These are phyloP conservation scores for Temnothorax unifasciatus DNA, from an alignment of 2,888 invertebrate species.

Conservation along the genomic window DNA sequence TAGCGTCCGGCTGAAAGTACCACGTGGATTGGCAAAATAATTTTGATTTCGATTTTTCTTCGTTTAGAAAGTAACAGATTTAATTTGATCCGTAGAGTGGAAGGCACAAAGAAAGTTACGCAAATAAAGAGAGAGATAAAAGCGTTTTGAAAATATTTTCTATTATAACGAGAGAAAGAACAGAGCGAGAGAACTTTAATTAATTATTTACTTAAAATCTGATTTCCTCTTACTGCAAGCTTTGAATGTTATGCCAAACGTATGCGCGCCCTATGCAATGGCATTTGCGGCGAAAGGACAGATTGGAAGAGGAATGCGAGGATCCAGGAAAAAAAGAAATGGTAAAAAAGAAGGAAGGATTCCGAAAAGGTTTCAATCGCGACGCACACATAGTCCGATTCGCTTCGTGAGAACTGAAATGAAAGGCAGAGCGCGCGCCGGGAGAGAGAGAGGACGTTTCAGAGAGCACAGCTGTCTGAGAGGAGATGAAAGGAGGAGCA, in stretches of 20 bases:
- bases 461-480: not conserved
- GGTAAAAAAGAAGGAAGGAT: not conserved
- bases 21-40: not conserved
- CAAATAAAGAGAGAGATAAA: not conserved
- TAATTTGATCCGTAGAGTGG: not conserved
- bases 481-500: not conserved
- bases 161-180: not conserved
- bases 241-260: not conserved
- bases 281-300: not conserved
- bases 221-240: not conserved
- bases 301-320: not conserved
- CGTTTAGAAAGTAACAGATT: not conserved
- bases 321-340: not conserved
- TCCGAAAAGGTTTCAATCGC: not conserved
- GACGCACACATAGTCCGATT: not conserved
- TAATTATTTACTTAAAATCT: not conserved
- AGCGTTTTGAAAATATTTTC: not conserved
- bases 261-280: not conserved
- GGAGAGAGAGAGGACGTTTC: not conserved
- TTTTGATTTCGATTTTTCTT: not conserved
- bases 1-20: not conserved
- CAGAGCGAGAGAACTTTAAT: not conserved
- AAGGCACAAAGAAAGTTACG: not conserved
- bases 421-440: not conserved
- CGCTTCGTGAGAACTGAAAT: not conserved